These are phyloP conservation scores for Meandrusa payeni DNA, from an alignment of 2,888 invertebrate species.

Conservation along the genomic window DNA sequence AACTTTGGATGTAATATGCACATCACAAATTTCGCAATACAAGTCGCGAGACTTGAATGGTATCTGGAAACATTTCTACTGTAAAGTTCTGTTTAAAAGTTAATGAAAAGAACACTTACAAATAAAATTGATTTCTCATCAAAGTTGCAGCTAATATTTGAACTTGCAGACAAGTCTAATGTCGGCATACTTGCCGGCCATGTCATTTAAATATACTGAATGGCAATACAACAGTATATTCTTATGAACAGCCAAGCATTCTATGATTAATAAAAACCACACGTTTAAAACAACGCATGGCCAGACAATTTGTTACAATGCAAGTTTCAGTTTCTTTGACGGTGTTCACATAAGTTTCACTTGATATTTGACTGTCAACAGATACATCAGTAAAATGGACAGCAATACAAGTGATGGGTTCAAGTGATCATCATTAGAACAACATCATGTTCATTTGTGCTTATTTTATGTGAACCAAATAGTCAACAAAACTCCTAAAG, in stretches of 20 bases:
- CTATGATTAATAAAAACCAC: slow-evolving; percentile 31
- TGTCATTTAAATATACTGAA: slow-evolving; percentile 3
- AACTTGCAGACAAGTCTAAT: no score
- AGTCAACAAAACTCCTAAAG: slow-evolving; percentile 54
- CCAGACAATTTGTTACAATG: slow-evolving; percentile 60
- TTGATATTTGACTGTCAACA: slow-evolving; percentile 33
- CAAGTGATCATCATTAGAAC: not conserved
- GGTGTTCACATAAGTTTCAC: slow-evolving; percentile 57
- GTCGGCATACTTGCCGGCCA: not conserved
- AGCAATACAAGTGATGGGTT: slow-evolving; percentile 19
- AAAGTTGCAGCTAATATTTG: no score
- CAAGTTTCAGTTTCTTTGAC: slow-evolving; percentile 58
- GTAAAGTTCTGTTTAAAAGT: no score
- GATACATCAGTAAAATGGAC: slow-evolving; percentile 11
- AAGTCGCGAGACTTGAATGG: slow-evolving; percentile 58
- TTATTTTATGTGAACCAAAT: slow-evolving; percentile 49
- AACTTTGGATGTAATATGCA: slow-evolving; percentile 70
- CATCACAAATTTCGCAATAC: slow-evolving; percentile 74
- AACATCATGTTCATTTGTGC: not conserved
- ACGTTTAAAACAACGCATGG: slow-evolving; percentile 46
- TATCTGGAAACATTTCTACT: slow-evolving; percentile 43
- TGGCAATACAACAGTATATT: not conserved
- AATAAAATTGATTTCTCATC: no score
- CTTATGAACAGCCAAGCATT: not conserved
- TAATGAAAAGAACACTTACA: no score